Evolutionary conservation across 2,888 invertebrate genomes (phyloP).

Genomic region (Dasysyrphus albostriatus): DNA sequence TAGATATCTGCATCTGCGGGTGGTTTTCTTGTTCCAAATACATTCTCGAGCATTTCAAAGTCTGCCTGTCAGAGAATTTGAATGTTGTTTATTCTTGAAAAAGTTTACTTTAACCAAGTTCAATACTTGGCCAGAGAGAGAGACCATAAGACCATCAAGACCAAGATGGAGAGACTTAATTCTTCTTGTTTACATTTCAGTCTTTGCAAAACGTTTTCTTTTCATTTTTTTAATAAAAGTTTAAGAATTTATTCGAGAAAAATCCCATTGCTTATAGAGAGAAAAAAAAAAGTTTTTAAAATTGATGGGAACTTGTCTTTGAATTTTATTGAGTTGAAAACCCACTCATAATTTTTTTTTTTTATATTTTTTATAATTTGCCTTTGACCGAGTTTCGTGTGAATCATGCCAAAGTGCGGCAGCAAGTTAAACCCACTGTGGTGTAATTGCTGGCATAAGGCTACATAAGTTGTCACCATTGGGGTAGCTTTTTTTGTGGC

Average conservation of each 20-base stretch:
- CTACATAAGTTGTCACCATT: conserved; percentile 9
- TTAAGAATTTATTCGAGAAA: neutral
- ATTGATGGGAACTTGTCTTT: conserved; percentile 48
- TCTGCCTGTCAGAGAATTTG: neutral
- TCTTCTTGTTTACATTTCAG: conserved; percentile 27
- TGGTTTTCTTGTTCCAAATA: neutral
- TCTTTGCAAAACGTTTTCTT: conserved; percentile 18
- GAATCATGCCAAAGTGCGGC: conserved; percentile 43
- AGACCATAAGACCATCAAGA: conserved; percentile 4
- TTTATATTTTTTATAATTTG: conserved; percentile 19
- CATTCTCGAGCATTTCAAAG: neutral
- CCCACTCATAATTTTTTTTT: conserved; percentile 24
- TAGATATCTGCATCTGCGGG: neutral
- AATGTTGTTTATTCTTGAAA: conserved; percentile 50
- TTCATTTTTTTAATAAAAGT: neutral
- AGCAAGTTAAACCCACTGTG: neutral
- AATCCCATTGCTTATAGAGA: neutral
- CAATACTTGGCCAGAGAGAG: conserved; percentile 1
- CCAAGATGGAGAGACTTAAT: neutral
- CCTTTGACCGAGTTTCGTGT: conserved; percentile 66
- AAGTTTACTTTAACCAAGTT: conserved; percentile 44
- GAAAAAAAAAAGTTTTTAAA: neutral
- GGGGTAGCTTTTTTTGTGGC: conserved; percentile 22
- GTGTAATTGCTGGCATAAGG: conserved; percentile 11
- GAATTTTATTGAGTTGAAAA: conserved; percentile 41